These are phyloP conservation scores for Zoroaster sp. DNA, from an alignment of 53 echinoderm and acorn worm genomes.

Conservation along the genomic window DNA sequence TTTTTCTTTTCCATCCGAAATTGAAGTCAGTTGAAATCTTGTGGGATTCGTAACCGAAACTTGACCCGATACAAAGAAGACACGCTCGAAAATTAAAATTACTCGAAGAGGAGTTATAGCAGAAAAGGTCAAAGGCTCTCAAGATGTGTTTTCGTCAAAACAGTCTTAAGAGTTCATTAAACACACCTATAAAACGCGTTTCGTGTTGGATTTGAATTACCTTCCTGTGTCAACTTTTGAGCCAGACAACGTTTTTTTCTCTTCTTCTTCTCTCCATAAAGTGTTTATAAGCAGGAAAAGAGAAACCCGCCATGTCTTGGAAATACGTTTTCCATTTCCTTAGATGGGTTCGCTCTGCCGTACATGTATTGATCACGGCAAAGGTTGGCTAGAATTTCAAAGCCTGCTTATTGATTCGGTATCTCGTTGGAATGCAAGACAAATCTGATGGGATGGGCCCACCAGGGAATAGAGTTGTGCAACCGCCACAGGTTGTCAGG, in stretches of 20 bases:
- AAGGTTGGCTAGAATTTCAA: constrained; percentile 48
- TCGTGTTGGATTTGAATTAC: constrained; percentile 34
- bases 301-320: background rate
- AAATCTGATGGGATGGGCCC: constrained; percentile 14
- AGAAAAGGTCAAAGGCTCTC: background rate
- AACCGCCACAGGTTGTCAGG: constrained; percentile 16
- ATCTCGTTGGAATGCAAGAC: constrained; percentile 56
- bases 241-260: background rate
- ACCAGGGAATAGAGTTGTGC: constrained; percentile 1
- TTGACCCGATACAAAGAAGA: background rate
- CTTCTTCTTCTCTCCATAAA: background rate
- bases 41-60: constrained; percentile 26
- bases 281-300: constrained; percentile 24
- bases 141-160: constrained; percentile 13
- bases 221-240: background rate
- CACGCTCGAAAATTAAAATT: constrained; percentile 28
- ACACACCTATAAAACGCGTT: background rate
- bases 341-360: background rate
- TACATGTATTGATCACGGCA: constrained; percentile 43
- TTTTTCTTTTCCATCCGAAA: constrained; percentile 38
- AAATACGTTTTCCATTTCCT: constrained; percentile 56
- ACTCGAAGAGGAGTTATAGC: background rate
- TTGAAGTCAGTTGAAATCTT: constrained; percentile 36
- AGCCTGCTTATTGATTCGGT: constrained; percentile 48
- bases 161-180: background rate